phyloP scores from a whole-genome alignment of 2,113 vertebrate genomes.

The Solea senegalensis region DNA sequence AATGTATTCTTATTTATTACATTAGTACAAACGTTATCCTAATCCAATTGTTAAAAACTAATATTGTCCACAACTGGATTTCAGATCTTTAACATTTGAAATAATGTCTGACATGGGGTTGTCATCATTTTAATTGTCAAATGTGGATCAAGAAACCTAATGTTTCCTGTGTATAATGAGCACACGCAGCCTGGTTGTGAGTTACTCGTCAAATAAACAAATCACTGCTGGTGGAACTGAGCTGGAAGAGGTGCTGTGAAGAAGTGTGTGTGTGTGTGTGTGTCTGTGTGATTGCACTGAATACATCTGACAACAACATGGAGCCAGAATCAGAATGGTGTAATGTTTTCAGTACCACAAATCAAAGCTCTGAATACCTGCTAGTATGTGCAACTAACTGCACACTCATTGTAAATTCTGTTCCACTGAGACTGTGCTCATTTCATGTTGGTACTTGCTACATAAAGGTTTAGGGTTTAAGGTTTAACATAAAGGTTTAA shows the following conservation, averaged over 20 bases:
- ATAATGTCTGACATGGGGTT: not conserved
- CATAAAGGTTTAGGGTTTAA: not conserved
- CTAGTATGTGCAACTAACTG: not conserved
- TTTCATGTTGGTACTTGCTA: not conserved
- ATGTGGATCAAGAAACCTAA: not conserved
- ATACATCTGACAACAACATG: constrained; percentile 5
- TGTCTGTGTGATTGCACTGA: not conserved
- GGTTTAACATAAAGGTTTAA: not conserved
- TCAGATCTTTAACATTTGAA: not conserved
- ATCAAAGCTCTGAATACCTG: not conserved
- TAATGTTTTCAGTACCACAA: not conserved
- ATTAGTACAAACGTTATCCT: too few species aligned
- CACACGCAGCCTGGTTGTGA: constrained; percentile 32
- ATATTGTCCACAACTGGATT: not conserved
- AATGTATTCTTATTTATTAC: too few species aligned
- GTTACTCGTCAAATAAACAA: constrained; percentile 45
- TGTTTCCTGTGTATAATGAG: constrained; percentile 24
- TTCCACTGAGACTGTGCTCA: not conserved
- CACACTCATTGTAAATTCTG: not conserved
- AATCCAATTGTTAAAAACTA: too few species aligned
- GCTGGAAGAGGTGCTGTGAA: constrained; percentile 17
- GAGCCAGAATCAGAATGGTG: not conserved
- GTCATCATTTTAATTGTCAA: not conserved
- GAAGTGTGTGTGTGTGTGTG: constrained; percentile 5
- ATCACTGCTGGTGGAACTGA: constrained; percentile 25